Conservation (phyloP, 2,888 invertebrate genomes). For the Nemotelus pantherinus region DNA sequence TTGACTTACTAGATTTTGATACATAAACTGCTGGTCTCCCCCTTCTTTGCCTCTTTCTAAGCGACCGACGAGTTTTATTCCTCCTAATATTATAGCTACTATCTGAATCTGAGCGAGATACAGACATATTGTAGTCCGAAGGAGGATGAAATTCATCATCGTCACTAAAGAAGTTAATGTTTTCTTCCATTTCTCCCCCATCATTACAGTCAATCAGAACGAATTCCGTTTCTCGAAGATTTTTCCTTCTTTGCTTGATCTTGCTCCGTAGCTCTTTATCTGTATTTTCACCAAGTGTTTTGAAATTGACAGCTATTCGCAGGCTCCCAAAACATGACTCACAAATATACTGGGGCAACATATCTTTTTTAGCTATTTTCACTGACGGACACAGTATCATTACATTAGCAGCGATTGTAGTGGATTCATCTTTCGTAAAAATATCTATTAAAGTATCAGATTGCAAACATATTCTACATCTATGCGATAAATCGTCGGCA, state of each 20-base stretch:
- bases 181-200: conserved; percentile 50
- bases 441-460: conserved; percentile 59
- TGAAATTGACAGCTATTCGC: conserved; percentile 62
- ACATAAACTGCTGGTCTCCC: not conserved
- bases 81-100: conserved; percentile 54
- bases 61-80: conserved; percentile 51
- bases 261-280: conserved; percentile 63
- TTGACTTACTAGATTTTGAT: not conserved
- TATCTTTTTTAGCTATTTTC: conserved; percentile 62
- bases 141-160: conserved; percentile 64
- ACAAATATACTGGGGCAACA: conserved; percentile 64
- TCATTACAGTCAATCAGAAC: conserved; percentile 63
- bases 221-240: conserved; percentile 60
- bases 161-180: conserved; percentile 57
- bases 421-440: conserved; percentile 58
- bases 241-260: conserved; percentile 62
- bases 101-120: conserved; percentile 58
- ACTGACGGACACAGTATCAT: conserved; percentile 63
- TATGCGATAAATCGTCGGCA: conserved; percentile 46
- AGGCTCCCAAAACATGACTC: conserved; percentile 61
- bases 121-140: conserved; percentile 59
- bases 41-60: conserved; percentile 39
- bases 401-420: conserved; percentile 62
- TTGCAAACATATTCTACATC: conserved; percentile 62
- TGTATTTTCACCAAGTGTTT: conserved; percentile 61